Evolutionary conservation across 2,888 invertebrate genomes (phyloP).

Genomic region (Iselma pallidipennis): DNA sequence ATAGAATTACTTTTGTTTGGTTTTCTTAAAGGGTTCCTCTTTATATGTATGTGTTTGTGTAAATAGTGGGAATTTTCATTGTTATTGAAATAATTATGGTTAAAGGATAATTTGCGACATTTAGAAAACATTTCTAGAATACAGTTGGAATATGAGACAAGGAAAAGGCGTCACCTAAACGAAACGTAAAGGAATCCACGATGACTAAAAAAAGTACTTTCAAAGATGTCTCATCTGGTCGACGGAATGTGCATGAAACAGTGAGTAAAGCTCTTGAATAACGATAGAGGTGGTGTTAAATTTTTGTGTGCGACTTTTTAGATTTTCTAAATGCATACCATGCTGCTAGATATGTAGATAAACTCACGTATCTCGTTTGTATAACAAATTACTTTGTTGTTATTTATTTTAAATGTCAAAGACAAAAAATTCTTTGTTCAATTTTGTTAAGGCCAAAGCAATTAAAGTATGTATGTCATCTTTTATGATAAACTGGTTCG

Average conservation of each 20-base stretch:
- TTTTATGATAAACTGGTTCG: no score
- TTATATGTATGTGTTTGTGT: not conserved
- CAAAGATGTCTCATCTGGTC: slow-evolving; percentile 32
- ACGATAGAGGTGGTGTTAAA: slow-evolving; percentile 26
- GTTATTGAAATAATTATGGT: slow-evolving; percentile 23
- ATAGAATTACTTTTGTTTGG: no score
- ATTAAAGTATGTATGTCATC: no score
- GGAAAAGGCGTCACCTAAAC: slow-evolving; percentile 31
- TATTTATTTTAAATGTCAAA: slow-evolving; percentile 14
- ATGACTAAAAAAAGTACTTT: slow-evolving; percentile 25
- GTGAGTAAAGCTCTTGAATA: slow-evolving; percentile 24
- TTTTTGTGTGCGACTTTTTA: slow-evolving; percentile 24
- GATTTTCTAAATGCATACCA: slow-evolving; percentile 30
- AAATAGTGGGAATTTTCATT: slow-evolving; percentile 4
- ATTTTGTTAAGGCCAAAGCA: no score
- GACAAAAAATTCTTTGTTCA: no score
- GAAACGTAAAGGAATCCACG: slow-evolving; percentile 23
- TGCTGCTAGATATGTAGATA: slow-evolving; percentile 23
- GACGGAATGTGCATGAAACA: slow-evolving; percentile 25
- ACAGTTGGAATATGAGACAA: slow-evolving; percentile 58
- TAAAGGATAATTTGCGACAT: slow-evolving; percentile 21
- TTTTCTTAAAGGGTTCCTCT: no score
- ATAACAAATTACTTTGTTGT: slow-evolving; percentile 32
- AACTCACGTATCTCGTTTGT: slow-evolving; percentile 32
- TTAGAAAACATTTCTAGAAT: slow-evolving; percentile 17